phyloP scores from a whole-genome alignment of 2,113 vertebrate species.

The Indicator indicator region DNA sequence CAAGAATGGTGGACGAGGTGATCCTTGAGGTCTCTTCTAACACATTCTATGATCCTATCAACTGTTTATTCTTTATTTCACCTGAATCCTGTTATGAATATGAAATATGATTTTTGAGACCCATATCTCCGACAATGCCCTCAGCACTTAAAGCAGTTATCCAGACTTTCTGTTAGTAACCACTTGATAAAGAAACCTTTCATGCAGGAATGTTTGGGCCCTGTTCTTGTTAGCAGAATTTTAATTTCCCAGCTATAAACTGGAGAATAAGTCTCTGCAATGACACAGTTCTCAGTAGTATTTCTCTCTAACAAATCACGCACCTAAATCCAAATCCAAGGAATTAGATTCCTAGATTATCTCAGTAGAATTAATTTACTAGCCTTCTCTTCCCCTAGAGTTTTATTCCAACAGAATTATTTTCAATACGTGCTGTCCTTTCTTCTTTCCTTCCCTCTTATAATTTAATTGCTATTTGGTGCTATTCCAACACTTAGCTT shows the following conservation, averaged over 20 bases:
- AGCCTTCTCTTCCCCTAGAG: conserved; percentile 30
- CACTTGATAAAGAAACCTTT: background rate
- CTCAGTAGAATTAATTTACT: background rate
- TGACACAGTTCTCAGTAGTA: background rate
- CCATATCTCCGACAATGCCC: background rate
- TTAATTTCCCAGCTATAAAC: background rate
- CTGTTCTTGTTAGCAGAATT: background rate
- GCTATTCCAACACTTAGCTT: conserved; percentile 3
- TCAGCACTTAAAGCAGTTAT: background rate
- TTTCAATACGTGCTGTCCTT: background rate
- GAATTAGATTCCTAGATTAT: conserved; percentile 27
- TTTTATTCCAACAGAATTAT: conserved; percentile 33
- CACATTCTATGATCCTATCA: background rate
- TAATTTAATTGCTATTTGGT: conserved; percentile 50
- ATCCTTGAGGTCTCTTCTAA: too few relatives aligned
- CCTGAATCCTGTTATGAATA: background rate
- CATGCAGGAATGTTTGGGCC: background rate
- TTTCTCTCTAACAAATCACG: background rate
- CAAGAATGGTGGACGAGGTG: background rate
- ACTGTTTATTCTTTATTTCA: background rate
- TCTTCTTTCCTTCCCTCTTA: conserved; percentile 21
- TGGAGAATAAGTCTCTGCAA: background rate
- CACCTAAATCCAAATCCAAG: conserved; percentile 16
- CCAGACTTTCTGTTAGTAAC: background rate
- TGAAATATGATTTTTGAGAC: background rate